Percentiles rank a stretch among this genome's conserved stretches.
These are phyloP conservation scores for Sorex maritimensis DNA, from an alignment of 2,797 vertebrate genomes.

Conservation along the genomic window DNA sequence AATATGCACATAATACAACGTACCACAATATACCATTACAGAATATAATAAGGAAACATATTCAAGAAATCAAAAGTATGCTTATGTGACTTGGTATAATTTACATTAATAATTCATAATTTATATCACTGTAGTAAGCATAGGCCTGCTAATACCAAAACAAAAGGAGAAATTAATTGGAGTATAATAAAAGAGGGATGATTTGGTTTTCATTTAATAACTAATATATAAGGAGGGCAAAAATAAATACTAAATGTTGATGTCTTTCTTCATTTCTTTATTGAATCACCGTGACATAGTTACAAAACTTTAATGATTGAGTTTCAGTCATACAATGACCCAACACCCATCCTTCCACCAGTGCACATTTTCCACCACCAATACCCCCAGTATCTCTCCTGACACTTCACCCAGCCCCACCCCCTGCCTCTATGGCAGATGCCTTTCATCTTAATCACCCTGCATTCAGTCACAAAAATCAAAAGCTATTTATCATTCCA, in stretches of 20 bases:
- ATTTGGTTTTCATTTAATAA: conserved; percentile 45
- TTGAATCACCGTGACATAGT: too few species aligned
- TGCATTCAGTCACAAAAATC: conserved; percentile 58
- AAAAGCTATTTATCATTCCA: conserved; percentile 69
- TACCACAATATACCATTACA: not conserved
- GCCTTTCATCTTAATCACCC: not conserved
- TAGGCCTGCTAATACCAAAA: conserved; percentile 26
- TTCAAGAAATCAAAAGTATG: conserved; percentile 36
- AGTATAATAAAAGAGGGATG: not conserved
- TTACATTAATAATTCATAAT: conserved; percentile 20
- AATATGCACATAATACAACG: conserved; percentile 8
- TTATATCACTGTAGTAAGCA: conserved; percentile 28
- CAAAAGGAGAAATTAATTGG: conserved; percentile 37
- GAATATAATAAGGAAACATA: not conserved
- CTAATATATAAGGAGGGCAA: conserved; percentile 19
- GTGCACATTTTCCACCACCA: too few species aligned
- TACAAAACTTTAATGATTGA: too few species aligned
- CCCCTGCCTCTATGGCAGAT: not conserved
- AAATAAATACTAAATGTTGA: conserved; percentile 55
- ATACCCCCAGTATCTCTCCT: too few species aligned
- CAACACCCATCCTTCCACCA: too few species aligned
- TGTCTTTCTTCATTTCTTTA: not conserved
- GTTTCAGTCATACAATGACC: too few species aligned
- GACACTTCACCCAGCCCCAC: too few species aligned
- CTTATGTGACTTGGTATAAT: conserved; percentile 23